Base-by-base conservation (phyloP, 2,797 vertebrate species). In the Rhinichthys osculus region DNA sequence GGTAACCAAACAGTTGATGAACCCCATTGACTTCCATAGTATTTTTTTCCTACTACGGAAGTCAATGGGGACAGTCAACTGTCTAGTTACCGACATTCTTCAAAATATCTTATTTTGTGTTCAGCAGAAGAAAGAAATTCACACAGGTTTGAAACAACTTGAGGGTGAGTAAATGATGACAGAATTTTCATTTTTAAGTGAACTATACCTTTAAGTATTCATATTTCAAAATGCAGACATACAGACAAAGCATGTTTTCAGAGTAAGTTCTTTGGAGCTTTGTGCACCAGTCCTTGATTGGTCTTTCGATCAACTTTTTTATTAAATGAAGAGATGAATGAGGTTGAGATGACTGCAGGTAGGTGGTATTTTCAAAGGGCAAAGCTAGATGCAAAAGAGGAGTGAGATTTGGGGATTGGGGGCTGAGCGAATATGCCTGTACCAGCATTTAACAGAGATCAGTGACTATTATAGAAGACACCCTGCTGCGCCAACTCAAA, bases 271-370 rank as follows among this genome's bases (percentile, higher is more conserved):
- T 17, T 50, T 50, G 64, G 64, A 62, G 91, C 91, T 88, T 79
- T 87, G 71, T 23, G 82, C 88, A 90, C 78, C 81, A 88, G 78
- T 90, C 85, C 88, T 93, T 94, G 91, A 93, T 94, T 95, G 92
- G 92, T 91, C 94, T 93, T 94, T 93, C 92, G 92, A 94, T 94
- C 90, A 92, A 90, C 87, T 88, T 88, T 50, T 81, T 88, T 76
- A 71, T 89, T 88, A 88, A 88, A 92, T 94, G 89, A 94, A 91
- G 78, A 83, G 84, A 91, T 91, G 89, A 87, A 89, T 89, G 86
- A 90, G 90, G 90, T 86, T 88, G 91, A 87, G 84, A 86, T 86
- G 78, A 86, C 88, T 33, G 80, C 77, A 79, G 83, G 84, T 87
- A 91, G 90, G 90, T 90, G 91, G 86, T 86, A 89, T 89, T 92